These are phyloP conservation scores for Poeciliopsis gracilis DNA, from an alignment of 2,797 vertebrate species.

Conservation along the genomic window DNA sequence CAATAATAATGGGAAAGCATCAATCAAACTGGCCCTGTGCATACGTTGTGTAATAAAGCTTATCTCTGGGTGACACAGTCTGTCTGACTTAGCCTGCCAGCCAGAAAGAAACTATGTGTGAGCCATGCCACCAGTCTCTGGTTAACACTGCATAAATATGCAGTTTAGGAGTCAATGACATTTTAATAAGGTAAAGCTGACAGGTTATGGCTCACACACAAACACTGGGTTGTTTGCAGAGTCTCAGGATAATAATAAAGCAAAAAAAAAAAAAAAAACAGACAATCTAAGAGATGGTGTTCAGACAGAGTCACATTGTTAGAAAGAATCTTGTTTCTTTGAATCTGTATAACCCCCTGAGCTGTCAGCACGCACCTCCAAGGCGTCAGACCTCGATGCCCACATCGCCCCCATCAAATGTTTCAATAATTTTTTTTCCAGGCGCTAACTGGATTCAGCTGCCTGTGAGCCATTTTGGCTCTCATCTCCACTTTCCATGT, in stretches of 20 bases:
- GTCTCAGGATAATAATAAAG: constrained; percentile 32
- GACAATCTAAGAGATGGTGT: constrained; percentile 37
- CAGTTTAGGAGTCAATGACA: constrained; percentile 80
- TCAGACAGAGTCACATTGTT: constrained; percentile 49
- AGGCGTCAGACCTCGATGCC: constrained; percentile 55
- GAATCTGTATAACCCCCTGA: constrained; percentile 58
- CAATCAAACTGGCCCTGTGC: constrained; percentile 76
- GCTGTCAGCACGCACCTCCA: constrained; percentile 57
- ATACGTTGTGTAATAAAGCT: constrained; percentile 81
- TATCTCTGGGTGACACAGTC: constrained; percentile 82
- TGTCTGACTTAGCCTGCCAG: constrained; percentile 74
- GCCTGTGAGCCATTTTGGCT: constrained; percentile 67
- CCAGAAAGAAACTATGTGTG: constrained; percentile 57
- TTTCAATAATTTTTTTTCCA: constrained; percentile 74
- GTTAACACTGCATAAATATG: constrained; percentile 82
- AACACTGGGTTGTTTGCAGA: constrained; percentile 67
- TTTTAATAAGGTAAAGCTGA: constrained; percentile 84
- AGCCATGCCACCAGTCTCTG: constrained; percentile 69
- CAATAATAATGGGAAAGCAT: constrained; percentile 81
- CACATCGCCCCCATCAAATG: constrained; percentile 36
- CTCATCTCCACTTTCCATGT: constrained; percentile 72
- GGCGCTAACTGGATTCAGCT: constrained; percentile 75
- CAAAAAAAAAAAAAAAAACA: constrained; percentile 20
- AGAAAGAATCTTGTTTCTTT: constrained; percentile 67
- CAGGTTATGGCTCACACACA: constrained; percentile 66